Conservation (phyloP, 2,113 vertebrate genomes). For the Melanostigma gelatinosum region DNA sequence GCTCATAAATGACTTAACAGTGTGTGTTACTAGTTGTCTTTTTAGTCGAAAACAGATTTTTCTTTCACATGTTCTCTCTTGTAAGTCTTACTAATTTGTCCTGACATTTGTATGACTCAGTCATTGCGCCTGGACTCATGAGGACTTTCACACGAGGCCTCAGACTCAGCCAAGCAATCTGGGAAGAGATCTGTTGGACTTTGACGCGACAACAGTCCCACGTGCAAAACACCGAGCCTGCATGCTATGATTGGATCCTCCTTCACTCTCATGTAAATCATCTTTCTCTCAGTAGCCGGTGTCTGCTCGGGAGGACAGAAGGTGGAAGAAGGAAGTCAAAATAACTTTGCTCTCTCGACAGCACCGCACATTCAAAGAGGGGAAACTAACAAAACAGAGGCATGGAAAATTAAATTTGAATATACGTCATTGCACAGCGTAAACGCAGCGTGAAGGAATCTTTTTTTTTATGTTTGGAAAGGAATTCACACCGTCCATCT, state of each 20-base stretch:
- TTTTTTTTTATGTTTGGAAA: conserved; percentile 27
- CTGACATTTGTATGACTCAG: conserved; percentile 23
- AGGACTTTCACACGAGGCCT: conserved; percentile 28
- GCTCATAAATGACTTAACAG: neutral
- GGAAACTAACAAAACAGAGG: neutral
- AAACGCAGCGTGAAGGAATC: neutral
- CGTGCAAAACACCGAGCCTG: conserved; percentile 14
- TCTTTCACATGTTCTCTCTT: neutral
- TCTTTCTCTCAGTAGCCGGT: neutral
- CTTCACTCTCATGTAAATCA: conserved; percentile 8
- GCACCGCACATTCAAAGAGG: neutral
- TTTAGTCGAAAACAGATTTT: neutral
- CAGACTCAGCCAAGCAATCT: conserved; percentile 18
- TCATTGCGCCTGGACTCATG: neutral
- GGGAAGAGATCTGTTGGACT: conserved; percentile 33
- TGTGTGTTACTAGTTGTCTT: neutral
- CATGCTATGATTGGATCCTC: conserved; percentile 10
- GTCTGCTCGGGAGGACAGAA: neutral
- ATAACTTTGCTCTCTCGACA: neutral
- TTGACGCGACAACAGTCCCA: conserved; percentile 22
- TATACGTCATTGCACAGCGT: conserved; percentile 1
- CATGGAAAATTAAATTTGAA: conserved; percentile 12
- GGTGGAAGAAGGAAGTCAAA: neutral
- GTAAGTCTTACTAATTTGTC: neutral
- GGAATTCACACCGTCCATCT: conserved; percentile 24